Evolutionary conservation across 2,797 vertebrate genomes (phyloP), one percentile per base, ranked within the genome.

Genomic region (Poeciliopsis paucimaculata): DNA sequence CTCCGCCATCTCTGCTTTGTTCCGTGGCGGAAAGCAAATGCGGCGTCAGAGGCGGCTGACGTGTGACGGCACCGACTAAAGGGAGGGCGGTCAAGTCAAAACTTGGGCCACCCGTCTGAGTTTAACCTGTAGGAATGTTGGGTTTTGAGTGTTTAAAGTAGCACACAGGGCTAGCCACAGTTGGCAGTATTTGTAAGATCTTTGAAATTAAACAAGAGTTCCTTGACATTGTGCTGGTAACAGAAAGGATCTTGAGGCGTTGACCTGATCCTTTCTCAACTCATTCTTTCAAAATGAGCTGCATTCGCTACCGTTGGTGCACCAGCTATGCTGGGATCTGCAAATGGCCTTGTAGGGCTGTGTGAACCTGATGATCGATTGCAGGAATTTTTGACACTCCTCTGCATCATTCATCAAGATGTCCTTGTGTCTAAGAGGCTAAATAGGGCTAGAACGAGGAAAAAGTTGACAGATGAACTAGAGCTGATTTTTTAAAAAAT

Each of bases 1-100:
- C 87, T 78, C 78, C 86, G 90, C 90, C 88, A 82, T 90, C 83
- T 86, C 86, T 3, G 81, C 88, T 91, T 92, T 91, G 89, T 92
- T 92, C 88, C 85, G 47, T 87, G 71, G 84, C 47, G 90, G 87
- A 86, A 86, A 88, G 81, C 55, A 23, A 12, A 79, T 78, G 78
- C 43, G 47, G 77, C 62, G 72, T 28, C 68, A 15, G 80, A 79
- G 47, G 45, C 51, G 62, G 75, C 80, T 72, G 85, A 86, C 81
- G 55, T 85, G 84, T 86, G 87, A 89, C 82, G 72, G 88, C 83
- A 73, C 76, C 15, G 15, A 73, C 79, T 49, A 64, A 86, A 77
- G 45, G 70, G 73, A n/a, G 70, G 45, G 46, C 62, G 41, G 31
- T 10, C 28, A 78, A 75, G 72, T 82, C 60, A 72, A 83, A 66